A percentile compares a stretch with the other conserved stretches of the same genome.
These are phyloP conservation scores for Rhopalosiphum maidis DNA, from an alignment of 1,140 invertebrate genomes.

Conservation along the genomic window DNA sequence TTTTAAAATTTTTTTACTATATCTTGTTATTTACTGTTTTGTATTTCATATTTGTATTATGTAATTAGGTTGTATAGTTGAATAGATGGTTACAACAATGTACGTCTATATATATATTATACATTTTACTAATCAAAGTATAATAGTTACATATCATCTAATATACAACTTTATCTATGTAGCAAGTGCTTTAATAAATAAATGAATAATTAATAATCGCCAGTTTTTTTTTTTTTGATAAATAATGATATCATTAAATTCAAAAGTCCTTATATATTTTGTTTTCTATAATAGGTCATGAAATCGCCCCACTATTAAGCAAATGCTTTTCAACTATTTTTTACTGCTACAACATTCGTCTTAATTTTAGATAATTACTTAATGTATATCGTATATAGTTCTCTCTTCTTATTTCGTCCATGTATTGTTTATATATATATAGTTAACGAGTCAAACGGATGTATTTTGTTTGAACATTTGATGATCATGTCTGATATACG, in stretches of 20 bases:
- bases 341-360: background rate
- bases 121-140: background rate
- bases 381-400: background rate
- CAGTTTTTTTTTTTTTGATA: background rate
- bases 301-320: background rate
- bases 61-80: background rate
- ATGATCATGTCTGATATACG: background rate
- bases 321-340: background rate
- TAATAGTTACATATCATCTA: background rate
- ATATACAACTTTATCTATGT: background rate
- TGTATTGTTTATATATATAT: constrained; percentile 1
- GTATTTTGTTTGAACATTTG: background rate
- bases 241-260: constrained; percentile 23
- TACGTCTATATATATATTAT: background rate
- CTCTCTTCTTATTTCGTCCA: background rate
- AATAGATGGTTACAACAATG: background rate
- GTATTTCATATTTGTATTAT: constrained; percentile 5
- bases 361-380: background rate
- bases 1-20: background rate
- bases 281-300: background rate
- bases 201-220: background rate
- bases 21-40: background rate
- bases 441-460: constrained; percentile 36
- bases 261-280: background rate
- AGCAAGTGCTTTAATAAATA: background rate